A percentile compares a stretch with the other conserved stretches of the same genome.
These are phyloP conservation scores for Hipparchia semele DNA, from an alignment of 2,888 invertebrate species.

Conservation along the genomic window DNA sequence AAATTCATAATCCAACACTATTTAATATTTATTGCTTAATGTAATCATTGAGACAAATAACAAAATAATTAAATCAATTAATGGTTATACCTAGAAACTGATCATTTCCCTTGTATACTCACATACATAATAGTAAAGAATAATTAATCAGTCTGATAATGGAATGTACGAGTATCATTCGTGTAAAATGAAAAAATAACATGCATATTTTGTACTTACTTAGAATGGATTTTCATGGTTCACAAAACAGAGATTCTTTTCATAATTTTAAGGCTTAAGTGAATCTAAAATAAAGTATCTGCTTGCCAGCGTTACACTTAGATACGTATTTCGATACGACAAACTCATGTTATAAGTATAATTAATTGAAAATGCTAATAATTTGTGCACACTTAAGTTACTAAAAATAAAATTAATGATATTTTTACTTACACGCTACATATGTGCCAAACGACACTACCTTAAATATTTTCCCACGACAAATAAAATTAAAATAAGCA, in stretches of 20 bases:
- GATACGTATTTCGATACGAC: background rate
- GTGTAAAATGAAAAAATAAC: background rate
- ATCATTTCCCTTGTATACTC: too few species aligned
- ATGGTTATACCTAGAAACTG: too few species aligned
- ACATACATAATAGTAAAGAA: background rate
- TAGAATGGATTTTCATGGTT: background rate
- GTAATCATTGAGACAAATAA: too few species aligned
- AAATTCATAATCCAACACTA: too few species aligned
- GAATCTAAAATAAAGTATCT: background rate
- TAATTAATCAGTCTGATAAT: slow-evolving; percentile 28
- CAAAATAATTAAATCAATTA: too few species aligned
- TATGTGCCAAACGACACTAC: background rate
- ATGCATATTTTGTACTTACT: slow-evolving; percentile 8
- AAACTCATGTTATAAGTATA: background rate
- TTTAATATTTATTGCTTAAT: too few species aligned
- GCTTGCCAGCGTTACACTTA: background rate
- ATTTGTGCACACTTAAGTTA: slow-evolving; percentile 1
- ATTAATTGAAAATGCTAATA: background rate
- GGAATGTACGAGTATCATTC: slow-evolving; percentile 31
- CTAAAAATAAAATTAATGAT: background rate
- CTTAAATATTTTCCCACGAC: background rate
- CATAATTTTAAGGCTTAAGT: background rate
- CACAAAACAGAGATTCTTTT: background rate
- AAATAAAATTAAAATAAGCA: background rate
- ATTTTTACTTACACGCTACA: background rate